phyloP scores from a whole-genome alignment of 2,888 invertebrate genomes.

The Gasteruption jaculator region DNA sequence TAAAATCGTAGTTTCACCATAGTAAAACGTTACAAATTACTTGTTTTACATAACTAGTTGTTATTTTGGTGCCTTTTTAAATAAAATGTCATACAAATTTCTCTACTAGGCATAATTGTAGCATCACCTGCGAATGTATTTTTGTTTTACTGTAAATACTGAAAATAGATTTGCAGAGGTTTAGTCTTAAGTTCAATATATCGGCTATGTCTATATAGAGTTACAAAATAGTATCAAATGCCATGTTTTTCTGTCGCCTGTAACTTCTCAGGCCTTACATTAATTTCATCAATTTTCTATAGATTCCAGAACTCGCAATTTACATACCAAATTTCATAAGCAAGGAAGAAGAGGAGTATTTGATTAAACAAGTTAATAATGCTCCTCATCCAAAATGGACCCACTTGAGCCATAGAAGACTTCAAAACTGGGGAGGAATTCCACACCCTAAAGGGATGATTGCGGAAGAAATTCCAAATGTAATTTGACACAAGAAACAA shows the following conservation, averaged over 20 bases:
- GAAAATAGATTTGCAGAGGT: slow-evolving; percentile 22
- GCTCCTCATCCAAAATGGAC: slow-evolving; percentile 96
- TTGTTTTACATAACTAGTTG: background rate
- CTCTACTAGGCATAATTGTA: too few relatives aligned
- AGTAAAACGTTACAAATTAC: background rate
- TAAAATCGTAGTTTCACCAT: background rate
- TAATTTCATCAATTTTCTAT: too few relatives aligned
- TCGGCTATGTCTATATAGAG: too few relatives aligned
- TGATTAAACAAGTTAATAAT: slow-evolving; percentile 70
- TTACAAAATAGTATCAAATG: too few relatives aligned
- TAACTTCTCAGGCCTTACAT: too few relatives aligned
- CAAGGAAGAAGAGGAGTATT: slow-evolving; percentile 64
- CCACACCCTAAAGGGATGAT: slow-evolving; percentile 94
- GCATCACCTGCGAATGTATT: too few relatives aligned
- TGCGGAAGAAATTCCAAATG: slow-evolving; percentile 76
- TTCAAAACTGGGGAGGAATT: slow-evolving; percentile 98
- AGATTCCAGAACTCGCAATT: slow-evolving; percentile 63
- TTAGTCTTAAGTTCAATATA: slow-evolving; percentile 4
- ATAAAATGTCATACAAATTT: too few relatives aligned
- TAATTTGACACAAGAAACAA: slow-evolving; percentile 33
- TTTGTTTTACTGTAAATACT: too few relatives aligned
- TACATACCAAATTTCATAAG: slow-evolving; percentile 88
- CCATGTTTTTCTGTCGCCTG: too few relatives aligned
- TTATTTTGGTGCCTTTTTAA: background rate
- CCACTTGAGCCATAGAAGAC: slow-evolving; percentile 78